A percentile compares a stretch with the other conserved stretches of the same genome.
Evolutionary conservation across 2,113 vertebrate genomes (phyloP).

Genomic region (Cyanoliseus patagonus): DNA sequence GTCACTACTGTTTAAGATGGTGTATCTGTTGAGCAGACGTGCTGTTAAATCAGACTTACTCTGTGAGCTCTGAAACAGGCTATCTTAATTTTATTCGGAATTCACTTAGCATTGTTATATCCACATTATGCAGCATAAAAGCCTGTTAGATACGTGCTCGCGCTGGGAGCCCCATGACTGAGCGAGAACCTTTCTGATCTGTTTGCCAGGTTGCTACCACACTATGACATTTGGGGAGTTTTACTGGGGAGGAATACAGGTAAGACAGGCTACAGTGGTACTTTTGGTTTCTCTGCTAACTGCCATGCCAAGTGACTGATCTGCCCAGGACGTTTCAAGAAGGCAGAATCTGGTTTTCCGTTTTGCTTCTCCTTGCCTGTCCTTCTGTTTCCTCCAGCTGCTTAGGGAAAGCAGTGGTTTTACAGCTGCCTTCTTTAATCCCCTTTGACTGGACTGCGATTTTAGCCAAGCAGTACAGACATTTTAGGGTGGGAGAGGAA

Average conservation of each 20-base stretch:
- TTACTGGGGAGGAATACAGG: neutral
- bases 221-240: neutral
- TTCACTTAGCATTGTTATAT: neutral
- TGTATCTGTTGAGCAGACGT: neutral
- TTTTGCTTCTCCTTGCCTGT: neutral
- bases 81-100: constrained; percentile 19
- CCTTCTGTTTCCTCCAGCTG: neutral
- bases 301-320: neutral
- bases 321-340: neutral
- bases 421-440: constrained; percentile 24
- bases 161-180: neutral
- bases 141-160: neutral
- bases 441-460: constrained; percentile 27
- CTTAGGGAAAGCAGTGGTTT: neutral
- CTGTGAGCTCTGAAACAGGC: constrained; percentile 4
- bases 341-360: neutral
- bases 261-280: neutral
- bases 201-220: neutral
- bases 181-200: neutral
- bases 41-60: neutral
- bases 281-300: neutral
- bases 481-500: neutral
- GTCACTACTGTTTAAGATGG: neutral
- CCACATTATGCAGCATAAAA: constrained; percentile 2
- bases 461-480: constrained; percentile 6